Conservation (phyloP, 2,888 invertebrate genomes). For the Cantharis rufa region DNA sequence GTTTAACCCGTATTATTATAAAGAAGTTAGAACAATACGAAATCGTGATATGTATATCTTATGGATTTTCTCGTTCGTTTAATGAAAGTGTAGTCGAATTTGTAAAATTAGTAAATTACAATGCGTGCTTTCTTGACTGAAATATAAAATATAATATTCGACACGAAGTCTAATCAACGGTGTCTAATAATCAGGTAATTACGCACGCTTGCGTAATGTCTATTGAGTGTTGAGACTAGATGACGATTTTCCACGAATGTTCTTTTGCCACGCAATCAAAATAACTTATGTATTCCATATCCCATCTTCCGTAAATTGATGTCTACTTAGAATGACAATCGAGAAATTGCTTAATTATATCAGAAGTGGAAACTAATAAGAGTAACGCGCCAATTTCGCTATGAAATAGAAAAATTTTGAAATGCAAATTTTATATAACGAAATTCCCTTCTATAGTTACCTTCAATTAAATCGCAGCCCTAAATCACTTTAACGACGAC, state of each 20-base stretch:
- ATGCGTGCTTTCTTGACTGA: background rate
- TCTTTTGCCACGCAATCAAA: conserved; percentile 21
- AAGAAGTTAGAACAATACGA: background rate
- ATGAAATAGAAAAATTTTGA: background rate
- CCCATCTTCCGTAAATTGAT: conserved; percentile 15
- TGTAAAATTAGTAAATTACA: conserved; percentile 14
- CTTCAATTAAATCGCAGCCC: conserved; percentile 7
- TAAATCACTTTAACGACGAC: conserved; percentile 27
- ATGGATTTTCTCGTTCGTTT: background rate
- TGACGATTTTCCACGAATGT: conserved; percentile 25
- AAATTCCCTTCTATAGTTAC: conserved; percentile 3
- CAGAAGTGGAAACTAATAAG: conserved; percentile 1
- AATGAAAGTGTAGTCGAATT: conserved; percentile 6
- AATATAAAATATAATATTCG: conserved; percentile 12
- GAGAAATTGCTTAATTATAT: conserved; percentile 16
- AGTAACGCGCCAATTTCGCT: background rate
- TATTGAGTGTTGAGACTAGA: conserved; percentile 22
- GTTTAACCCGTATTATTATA: background rate
- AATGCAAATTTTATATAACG: background rate
- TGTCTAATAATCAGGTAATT: conserved; percentile 29
- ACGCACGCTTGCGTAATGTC: conserved; percentile 25
- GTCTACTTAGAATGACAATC: conserved; percentile 17
- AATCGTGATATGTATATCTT: background rate
- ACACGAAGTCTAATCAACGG: conserved; percentile 25
- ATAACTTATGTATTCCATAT: conserved; percentile 21